Percentiles rank a stretch among this genome's conserved stretches.
These are phyloP conservation scores for Mellivora capensis DNA, from an alignment of 2,113 vertebrate genomes.

Conservation along the genomic window DNA sequence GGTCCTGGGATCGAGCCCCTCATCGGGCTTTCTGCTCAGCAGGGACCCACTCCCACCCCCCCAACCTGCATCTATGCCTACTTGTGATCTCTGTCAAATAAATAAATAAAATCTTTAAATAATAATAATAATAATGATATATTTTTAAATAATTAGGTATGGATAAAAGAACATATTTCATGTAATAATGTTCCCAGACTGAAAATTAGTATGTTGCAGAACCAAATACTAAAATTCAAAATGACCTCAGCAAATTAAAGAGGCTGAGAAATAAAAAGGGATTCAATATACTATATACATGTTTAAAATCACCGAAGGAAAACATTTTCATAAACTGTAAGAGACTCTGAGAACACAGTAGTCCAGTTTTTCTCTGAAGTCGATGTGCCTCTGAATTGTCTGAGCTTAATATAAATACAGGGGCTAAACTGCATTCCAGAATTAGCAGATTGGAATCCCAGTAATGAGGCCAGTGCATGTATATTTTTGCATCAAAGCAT, in stretches of 20 bases:
- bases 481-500: background rate
- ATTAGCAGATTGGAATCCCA: background rate
- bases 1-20: too few relatives aligned
- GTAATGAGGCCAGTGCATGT: background rate
- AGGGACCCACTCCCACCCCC: too few relatives aligned
- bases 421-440: background rate
- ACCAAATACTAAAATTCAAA: background rate
- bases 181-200: background rate
- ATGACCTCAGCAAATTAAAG: background rate
- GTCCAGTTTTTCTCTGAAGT: background rate
- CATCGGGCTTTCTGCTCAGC: too few relatives aligned
- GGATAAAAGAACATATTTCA: background rate
- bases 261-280: background rate
- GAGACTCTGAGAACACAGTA: background rate
- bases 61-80: too few relatives aligned
- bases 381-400: background rate
- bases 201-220: background rate
- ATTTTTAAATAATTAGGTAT: background rate
- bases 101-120: too few relatives aligned
- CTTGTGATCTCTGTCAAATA: too few relatives aligned
- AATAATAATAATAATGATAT: background rate
- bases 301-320: background rate
- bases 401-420: background rate
- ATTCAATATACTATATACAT: background rate
- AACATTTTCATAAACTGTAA: background rate